These are phyloP conservation scores for Pasiphila rectangulata DNA, from an alignment of 2,888 invertebrate genomes.

Conservation along the genomic window DNA sequence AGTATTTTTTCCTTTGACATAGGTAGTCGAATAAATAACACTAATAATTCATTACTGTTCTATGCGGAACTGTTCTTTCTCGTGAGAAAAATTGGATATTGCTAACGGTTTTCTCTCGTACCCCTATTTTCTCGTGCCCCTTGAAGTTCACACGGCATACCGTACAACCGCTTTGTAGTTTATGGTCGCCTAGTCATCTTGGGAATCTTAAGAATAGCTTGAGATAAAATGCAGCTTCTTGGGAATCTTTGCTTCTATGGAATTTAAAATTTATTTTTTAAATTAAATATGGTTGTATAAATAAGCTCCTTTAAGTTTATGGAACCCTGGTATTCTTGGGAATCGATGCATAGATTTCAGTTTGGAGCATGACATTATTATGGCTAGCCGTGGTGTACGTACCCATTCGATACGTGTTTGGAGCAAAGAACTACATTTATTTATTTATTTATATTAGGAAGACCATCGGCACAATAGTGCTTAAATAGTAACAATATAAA, in stretches of 20 bases:
- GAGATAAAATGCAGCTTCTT: conserved; percentile 2
- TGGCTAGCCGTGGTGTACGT: no score
- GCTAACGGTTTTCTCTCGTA: background rate
- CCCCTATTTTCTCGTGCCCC: background rate
- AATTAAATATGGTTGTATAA: background rate
- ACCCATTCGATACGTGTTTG: no score
- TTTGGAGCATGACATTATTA: no score
- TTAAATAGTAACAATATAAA: no score
- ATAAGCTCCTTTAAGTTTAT: background rate
- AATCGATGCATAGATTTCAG: no score
- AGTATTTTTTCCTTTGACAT: no score
- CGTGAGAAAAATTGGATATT: background rate
- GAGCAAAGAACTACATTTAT: no score
- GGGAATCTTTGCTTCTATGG: background rate
- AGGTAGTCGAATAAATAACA: no score
- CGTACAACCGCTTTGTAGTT: background rate
- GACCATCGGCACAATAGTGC: no score
- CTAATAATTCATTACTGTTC: no score
- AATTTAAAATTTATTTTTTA: background rate
- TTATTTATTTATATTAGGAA: no score
- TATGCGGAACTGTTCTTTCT: no score
- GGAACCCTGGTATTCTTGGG: background rate
- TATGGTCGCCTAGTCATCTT: conserved; percentile 8
- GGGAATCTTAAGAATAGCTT: conserved; percentile 9
- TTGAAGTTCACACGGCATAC: conserved; percentile 1